These are phyloP conservation scores for Hozukius guyotensis DNA, from an alignment of 2,797 vertebrate species.

Conservation along the genomic window DNA sequence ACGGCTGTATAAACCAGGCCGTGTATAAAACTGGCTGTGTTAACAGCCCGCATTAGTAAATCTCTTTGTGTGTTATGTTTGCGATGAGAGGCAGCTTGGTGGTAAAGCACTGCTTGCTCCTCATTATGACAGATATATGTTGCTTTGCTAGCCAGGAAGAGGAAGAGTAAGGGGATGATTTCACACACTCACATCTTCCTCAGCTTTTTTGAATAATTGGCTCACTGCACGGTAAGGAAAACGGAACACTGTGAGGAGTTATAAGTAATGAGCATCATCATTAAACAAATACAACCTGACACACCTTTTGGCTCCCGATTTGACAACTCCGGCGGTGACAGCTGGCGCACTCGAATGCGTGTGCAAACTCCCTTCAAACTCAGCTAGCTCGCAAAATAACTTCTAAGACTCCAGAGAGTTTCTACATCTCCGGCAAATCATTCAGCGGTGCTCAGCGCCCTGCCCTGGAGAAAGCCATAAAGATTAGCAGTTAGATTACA, in stretches of 20 bases:
- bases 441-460: slow-evolving; percentile 54
- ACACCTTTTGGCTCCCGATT: slow-evolving; percentile 72
- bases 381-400: slow-evolving; percentile 41
- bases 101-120: slow-evolving; percentile 68
- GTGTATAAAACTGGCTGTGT: slow-evolving; percentile 69
- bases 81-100: slow-evolving; percentile 67
- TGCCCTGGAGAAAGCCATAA: slow-evolving; percentile 70
- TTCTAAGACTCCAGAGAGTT: slow-evolving; percentile 56
- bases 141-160: slow-evolving; percentile 58
- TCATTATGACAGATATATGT: slow-evolving; percentile 81
- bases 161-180: slow-evolving; percentile 24
- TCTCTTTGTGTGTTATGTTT: slow-evolving; percentile 76
- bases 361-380: slow-evolving; percentile 62
- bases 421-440: slow-evolving; percentile 68
- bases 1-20: slow-evolving; percentile 66
- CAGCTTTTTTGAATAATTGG: slow-evolving; percentile 71
- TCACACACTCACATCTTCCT: slow-evolving; percentile 14
- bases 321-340: slow-evolving; percentile 67
- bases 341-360: slow-evolving; percentile 58
- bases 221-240: slow-evolving; percentile 50
- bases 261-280: slow-evolving; percentile 78
- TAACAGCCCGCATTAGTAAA: slow-evolving; percentile 80
- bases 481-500: slow-evolving; percentile 80
- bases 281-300: slow-evolving; percentile 76
- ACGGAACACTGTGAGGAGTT: slow-evolving; percentile 54